Base-by-base conservation (phyloP, 2,113 vertebrate species). In the Nothoprocta pentlandii region DNA sequence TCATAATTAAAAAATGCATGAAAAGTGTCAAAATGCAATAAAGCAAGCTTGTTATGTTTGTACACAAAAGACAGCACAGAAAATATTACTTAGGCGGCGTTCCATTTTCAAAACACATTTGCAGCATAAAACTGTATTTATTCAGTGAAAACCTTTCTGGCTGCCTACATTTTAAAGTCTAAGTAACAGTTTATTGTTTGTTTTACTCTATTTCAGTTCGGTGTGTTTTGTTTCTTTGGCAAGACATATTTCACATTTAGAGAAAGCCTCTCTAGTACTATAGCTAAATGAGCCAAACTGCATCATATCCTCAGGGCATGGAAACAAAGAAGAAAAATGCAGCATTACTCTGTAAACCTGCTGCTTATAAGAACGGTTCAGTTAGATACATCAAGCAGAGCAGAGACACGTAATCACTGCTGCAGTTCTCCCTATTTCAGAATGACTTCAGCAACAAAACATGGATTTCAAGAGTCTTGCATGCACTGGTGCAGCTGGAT, bases 241-340 rank as follows among this genome's bases (percentile, higher is more conserved):
- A 96, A 95, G 94, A 94, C 95, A 96, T 81, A 76, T 74, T 90
- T 92, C 94, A 92, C 92, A 70, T 97, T 97, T 89, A 81, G 71
- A 97, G 95, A 93, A 96, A 96, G 89, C 93, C 80, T 96, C 95
- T 96, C 77, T 49, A 49, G 51, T 49, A 81, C 95, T 89, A 89
- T 97, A 94, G 94, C 80, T 94, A 96, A 97, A 96, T 88, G 94
- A 97, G 93, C 94, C 92, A 96, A 97, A 93, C 95, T 89, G 94
- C 95, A 93, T 82, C 64, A 23, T 83, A 82, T 92, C 97, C 95
- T 96, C 14, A 30, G 96, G 97, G 97, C 96, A 93, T 3, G 1
- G 94, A 94, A 96, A 98, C 96, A 97, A 97, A 97, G 95, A 88
- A 66, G 94, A 53, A 89, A 97, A 96, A 97, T 68, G 91, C 93